Conservation (phyloP, 2,797 vertebrate genomes). For the Aplochiton taeniatus region DNA sequence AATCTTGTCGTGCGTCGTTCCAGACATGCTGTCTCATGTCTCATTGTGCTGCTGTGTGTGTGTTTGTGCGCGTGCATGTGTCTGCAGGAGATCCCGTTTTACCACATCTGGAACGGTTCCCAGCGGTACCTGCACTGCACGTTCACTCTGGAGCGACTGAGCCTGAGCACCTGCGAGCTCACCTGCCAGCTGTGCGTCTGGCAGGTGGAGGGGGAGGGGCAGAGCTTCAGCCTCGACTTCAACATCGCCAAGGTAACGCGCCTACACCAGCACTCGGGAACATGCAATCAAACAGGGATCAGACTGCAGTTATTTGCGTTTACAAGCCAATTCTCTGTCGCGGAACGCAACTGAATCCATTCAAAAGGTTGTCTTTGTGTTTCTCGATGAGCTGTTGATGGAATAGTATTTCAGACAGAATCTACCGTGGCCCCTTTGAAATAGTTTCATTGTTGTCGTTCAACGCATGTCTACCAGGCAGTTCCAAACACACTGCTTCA, state of each 20-base stretch:
- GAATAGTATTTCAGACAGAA: too few species aligned
- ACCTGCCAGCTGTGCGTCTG: slow-evolving; percentile 98
- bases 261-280: too few species aligned
- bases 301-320: too few species aligned
- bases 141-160: slow-evolving; percentile 94
- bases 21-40: slow-evolving; percentile 34
- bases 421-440: too few species aligned
- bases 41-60: slow-evolving; percentile 40
- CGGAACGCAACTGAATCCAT: too few species aligned
- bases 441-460: too few species aligned
- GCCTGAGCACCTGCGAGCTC: slow-evolving; percentile 91
- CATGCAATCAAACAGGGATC: too few species aligned
- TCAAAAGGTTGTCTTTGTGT: too few species aligned
- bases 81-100: slow-evolving; percentile 94
- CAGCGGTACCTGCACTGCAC: slow-evolving; percentile 95
- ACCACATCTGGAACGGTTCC: slow-evolving; percentile 96
- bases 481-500: too few species aligned
- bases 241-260: slow-evolving; percentile 92
- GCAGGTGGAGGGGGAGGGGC: slow-evolving; percentile 98
- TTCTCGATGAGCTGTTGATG: too few species aligned
- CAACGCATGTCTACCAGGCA: too few species aligned
- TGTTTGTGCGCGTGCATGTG: slow-evolving; percentile 9
- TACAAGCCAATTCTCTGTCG: too few species aligned
- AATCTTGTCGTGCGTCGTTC: slow-evolving; percentile 31
- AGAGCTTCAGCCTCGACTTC: slow-evolving; percentile 93